phyloP scores from a whole-genome alignment of 2,888 invertebrate species.

The Tenthredo notha region DNA sequence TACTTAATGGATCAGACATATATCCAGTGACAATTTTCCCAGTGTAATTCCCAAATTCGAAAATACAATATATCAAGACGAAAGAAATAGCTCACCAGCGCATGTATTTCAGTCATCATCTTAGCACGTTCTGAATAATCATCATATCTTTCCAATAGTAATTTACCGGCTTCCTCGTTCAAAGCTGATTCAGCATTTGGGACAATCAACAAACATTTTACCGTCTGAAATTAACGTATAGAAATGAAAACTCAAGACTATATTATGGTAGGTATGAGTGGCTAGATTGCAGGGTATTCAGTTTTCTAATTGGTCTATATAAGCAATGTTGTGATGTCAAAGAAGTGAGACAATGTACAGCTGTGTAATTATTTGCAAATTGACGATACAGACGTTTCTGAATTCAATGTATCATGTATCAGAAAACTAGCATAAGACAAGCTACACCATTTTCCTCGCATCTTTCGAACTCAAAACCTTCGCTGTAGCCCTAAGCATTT shows the following conservation, averaged over 20 bases:
- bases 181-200: slow-evolving; percentile 98
- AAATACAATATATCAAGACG: no score
- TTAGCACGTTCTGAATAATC: slow-evolving; percentile 93
- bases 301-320: neutral
- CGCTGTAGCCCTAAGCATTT: neutral
- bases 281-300: neutral
- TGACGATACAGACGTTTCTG: neutral
- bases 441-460: neutral
- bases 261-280: neutral
- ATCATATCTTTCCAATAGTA: slow-evolving; percentile 95
- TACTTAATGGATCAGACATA: neutral
- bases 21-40: neutral
- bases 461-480: neutral
- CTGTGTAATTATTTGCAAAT: slow-evolving; percentile 13
- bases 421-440: neutral
- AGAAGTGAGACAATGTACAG: neutral
- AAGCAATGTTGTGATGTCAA: neutral
- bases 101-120: slow-evolving; percentile 96
- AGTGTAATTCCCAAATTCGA: no score
- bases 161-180: slow-evolving; percentile 97
- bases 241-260: neutral
- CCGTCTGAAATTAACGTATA: slow-evolving; percentile 82
- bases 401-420: neutral
- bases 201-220: slow-evolving; percentile 97
- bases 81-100: slow-evolving; percentile 80